These are phyloP conservation scores for Brenthis daphne DNA, from an alignment of 2,888 invertebrate species.

Conservation along the genomic window DNA sequence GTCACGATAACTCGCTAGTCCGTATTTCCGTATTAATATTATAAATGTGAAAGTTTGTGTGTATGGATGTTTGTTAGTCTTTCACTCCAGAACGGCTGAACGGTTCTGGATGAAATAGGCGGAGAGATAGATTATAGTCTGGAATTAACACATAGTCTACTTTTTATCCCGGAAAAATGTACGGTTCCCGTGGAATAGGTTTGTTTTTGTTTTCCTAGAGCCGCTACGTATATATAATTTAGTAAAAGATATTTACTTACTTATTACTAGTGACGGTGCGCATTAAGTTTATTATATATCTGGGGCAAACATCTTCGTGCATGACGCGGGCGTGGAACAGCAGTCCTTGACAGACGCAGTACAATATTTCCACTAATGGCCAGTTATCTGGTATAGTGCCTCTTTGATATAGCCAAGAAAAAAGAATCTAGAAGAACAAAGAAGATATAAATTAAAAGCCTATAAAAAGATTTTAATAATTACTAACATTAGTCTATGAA, in stretches of 20 bases:
- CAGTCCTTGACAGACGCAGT: slow-evolving; percentile 77
- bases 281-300: slow-evolving; percentile 79
- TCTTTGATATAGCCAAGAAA: slow-evolving; percentile 68
- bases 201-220: too few relatives aligned
- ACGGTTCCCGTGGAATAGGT: too few relatives aligned
- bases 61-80: too few relatives aligned
- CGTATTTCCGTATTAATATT: too few relatives aligned
- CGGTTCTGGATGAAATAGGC: too few relatives aligned
- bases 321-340: slow-evolving; percentile 79
- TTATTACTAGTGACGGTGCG: slow-evolving; percentile 74
- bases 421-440: slow-evolving; percentile 57
- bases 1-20: too few relatives aligned
- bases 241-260: slow-evolving; percentile 57
- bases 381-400: slow-evolving; percentile 64
- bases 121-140: too few relatives aligned
- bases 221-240: neutral
- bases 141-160: too few relatives aligned
- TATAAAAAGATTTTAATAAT: neutral
- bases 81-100: too few relatives aligned
- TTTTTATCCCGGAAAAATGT: too few relatives aligned
- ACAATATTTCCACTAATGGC: slow-evolving; percentile 75
- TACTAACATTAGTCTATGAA: too few relatives aligned
- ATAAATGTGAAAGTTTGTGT: too few relatives aligned
- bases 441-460: neutral
- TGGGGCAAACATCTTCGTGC: slow-evolving; percentile 78